phyloP scores from a whole-genome alignment of 2,888 invertebrate species.

The Byasa hedistus region DNA sequence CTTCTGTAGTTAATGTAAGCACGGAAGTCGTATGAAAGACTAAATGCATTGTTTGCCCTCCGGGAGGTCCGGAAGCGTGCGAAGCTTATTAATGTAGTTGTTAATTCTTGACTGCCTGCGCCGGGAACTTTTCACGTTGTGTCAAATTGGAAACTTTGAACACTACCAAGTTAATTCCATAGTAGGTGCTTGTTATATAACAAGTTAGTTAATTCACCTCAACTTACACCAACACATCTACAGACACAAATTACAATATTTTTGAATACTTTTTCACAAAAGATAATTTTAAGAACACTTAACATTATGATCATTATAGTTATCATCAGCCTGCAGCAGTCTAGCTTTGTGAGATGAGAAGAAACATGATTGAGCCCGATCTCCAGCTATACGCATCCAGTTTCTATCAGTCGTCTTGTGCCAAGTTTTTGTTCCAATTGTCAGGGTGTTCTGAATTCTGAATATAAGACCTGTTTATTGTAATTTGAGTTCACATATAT shows the following conservation, averaged over 20 bases:
- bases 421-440: too few relatives aligned
- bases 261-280: too few relatives aligned
- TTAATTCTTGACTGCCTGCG: constrained; percentile 42
- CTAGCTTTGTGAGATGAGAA: too few relatives aligned
- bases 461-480: too few relatives aligned
- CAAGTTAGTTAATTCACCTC: constrained; percentile 13
- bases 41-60: constrained; percentile 34
- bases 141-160: constrained; percentile 27
- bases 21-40: constrained; percentile 29
- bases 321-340: too few relatives aligned
- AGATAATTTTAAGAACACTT: too few relatives aligned
- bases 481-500: too few relatives aligned
- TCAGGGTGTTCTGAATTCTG: too few relatives aligned
- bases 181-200: constrained; percentile 27
- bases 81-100: constrained; percentile 43
- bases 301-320: too few relatives aligned
- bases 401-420: too few relatives aligned
- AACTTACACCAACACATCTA: constrained; percentile 6
- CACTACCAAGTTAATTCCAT: constrained; percentile 24
- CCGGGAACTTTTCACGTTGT: constrained; percentile 34
- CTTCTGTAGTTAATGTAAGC: constrained; percentile 5
- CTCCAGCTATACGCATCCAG: too few relatives aligned
- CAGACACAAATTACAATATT: neutral
- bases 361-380: too few relatives aligned
- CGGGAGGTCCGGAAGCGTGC: constrained; percentile 35